Evolutionary conservation across 2,113 vertebrate genomes (phyloP).

Genomic region (Dasyornis broadbenti): DNA sequence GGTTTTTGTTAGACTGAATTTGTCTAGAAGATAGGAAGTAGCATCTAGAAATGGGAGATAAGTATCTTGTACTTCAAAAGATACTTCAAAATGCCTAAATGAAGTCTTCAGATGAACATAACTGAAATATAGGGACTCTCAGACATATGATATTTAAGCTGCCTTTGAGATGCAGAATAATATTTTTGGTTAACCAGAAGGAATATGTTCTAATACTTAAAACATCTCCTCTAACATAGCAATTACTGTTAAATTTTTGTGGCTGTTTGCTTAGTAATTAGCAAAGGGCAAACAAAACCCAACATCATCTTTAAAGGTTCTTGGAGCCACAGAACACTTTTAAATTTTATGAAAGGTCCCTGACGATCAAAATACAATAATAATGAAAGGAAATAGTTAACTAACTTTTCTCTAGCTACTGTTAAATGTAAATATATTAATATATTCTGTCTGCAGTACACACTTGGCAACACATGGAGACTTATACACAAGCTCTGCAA

Average conservation of each 20-base stretch:
- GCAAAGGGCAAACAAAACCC: neutral
- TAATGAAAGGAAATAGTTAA: neutral
- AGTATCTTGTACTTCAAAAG: neutral
- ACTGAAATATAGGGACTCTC: neutral
- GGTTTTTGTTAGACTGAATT: neutral
- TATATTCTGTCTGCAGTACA: neutral
- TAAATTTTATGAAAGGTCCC: neutral
- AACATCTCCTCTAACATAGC: no score
- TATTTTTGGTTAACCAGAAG: neutral
- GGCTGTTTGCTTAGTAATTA: neutral
- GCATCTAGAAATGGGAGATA: neutral
- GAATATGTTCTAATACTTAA: neutral
- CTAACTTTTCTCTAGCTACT: neutral
- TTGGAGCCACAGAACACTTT: neutral
- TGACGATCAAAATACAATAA: neutral
- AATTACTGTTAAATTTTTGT: neutral
- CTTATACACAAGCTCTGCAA: neutral
- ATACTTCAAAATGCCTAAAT: neutral
- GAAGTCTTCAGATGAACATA: neutral
- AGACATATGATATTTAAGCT: neutral
- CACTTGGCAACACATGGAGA: neutral
- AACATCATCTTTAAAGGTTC: neutral
- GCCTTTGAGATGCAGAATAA: neutral
- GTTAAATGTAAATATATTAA: neutral
- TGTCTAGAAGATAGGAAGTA: neutral